Evolutionary conservation across 2,797 vertebrate species (phyloP).

Genomic region (Tauraco hartlaubi): DNA sequence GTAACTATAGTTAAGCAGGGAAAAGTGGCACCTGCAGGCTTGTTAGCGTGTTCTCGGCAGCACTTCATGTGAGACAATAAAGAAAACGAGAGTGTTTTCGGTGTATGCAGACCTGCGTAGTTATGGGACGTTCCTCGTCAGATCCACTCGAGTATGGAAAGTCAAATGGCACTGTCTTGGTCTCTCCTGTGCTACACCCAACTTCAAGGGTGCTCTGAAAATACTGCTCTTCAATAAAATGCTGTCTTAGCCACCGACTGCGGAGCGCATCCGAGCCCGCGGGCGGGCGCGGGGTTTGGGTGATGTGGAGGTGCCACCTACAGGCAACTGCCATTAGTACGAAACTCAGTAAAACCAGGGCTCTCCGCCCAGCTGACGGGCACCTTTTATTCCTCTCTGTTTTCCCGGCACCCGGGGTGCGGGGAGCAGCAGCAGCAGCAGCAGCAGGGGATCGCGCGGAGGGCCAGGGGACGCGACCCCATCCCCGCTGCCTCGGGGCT

Average conservation of each 20-base stretch:
- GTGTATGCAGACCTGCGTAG: rapidly evolving
- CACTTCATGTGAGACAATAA: background rate
- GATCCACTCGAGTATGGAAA: background rate
- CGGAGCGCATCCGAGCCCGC: rapidly evolving
- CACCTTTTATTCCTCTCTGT: rapidly evolving
- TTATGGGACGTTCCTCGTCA: background rate
- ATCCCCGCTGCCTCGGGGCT: background rate
- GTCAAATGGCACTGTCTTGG: background rate
- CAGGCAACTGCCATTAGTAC: rapidly evolving
- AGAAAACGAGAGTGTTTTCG: rapidly evolving
- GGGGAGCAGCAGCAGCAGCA: background rate
- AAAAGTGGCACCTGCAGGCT: background rate
- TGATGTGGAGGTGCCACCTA: background rate
- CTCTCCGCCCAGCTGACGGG: too few species aligned
- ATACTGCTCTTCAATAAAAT: too few species aligned
- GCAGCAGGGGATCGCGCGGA: rapidly evolving
- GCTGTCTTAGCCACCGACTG: rapidly evolving
- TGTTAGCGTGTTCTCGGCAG: background rate
- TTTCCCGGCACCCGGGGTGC: rapidly evolving
- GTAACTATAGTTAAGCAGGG: background rate
- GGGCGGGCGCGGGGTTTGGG: rapidly evolving
- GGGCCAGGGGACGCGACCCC: too few species aligned
- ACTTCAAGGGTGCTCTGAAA: background rate
- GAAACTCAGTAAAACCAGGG: rapidly evolving
- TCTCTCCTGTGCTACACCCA: background rate